Base-by-base conservation (phyloP, 2,797 vertebrate species). In the Steatocranus sp. region DNA sequence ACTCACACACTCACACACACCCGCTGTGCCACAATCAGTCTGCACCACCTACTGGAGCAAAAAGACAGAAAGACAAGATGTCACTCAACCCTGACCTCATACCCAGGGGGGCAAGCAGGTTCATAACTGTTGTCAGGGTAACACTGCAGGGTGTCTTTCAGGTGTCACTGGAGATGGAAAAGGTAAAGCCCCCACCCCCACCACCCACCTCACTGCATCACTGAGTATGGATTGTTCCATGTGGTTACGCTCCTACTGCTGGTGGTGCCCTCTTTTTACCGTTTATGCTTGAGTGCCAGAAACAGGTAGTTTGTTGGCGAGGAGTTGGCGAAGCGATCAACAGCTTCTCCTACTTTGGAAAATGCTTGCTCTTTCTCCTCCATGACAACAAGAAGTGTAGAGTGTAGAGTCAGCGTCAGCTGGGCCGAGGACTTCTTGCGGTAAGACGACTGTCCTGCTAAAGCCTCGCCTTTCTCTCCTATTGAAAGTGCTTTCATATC, bases 171-270 rank as follows among this genome's bases (percentile, higher is more conserved):
- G 85, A 88, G 88, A 93, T 90, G 82, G 88, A 89, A 85, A 88
- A 87, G 86, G 81, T 86, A 92, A 80, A 66, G 7, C 5, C 61
- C 14, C 66, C 80, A 7, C 10, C 41, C 2, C 2, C 79, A 18
- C 66, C 54, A 46, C 56, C 53, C 76, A 85, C 84, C 86, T 87
- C 88, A 76, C 86, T 83, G 79, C 86, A 83, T 79, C 70, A 36
- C 79, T 94, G 93, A 94, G 93, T 94, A 94, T 93, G 91, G 89
- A 94, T 92, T 41, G 87, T 93, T 93, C 87, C 82, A 8, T 82
- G 88, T 73, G 91, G 88, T 83, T 92, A 89, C 83, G 25, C 88
- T 88, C 88, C 56, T 81, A 14, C 73, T 82, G 82, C 81, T 87
- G 23, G 14, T 17, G 48, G 86, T 70, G 89, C 80, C 89, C 81